Evolutionary conservation across 2,797 vertebrate genomes (phyloP).

Genomic region (Myripristis murdjan): DNA sequence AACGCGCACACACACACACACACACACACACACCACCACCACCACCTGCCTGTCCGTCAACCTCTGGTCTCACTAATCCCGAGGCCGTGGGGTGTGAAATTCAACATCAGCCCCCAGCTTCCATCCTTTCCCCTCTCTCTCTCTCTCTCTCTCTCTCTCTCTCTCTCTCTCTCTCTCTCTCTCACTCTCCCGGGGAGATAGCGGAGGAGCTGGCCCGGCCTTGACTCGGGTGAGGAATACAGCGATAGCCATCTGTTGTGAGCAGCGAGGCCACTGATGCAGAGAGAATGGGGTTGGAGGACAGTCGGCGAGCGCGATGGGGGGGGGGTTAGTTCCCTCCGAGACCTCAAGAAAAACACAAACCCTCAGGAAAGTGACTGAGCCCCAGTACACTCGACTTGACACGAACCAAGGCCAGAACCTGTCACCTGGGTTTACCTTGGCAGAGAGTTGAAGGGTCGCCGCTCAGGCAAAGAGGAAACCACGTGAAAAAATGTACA

Average conservation of each 20-base stretch:
- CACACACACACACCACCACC: too few species aligned
- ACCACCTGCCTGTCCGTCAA: slow-evolving; percentile 57
- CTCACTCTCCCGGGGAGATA: too few species aligned
- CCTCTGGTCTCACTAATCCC: slow-evolving; percentile 59
- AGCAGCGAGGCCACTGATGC: slow-evolving; percentile 30
- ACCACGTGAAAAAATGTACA: too few species aligned
- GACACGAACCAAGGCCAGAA: too few species aligned
- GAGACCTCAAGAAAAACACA: not conserved
- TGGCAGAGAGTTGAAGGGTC: too few species aligned
- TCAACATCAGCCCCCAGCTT: slow-evolving; percentile 56
- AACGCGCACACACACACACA: too few species aligned
- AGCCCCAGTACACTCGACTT: not conserved
- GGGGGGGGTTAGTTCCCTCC: slow-evolving; percentile 2
- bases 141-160: too few species aligned
- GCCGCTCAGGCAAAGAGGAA: too few species aligned
- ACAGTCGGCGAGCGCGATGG: not conserved
- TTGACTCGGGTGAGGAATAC: slow-evolving; percentile 15
- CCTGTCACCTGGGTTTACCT: too few species aligned
- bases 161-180: too few species aligned
- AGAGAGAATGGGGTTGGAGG: slow-evolving; percentile 24
- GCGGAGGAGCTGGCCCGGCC: slow-evolving; percentile 28
- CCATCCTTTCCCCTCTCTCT: not conserved
- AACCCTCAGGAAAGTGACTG: too few species aligned
- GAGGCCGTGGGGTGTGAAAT: slow-evolving; percentile 69
- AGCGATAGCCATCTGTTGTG: slow-evolving; percentile 52